Evolutionary conservation across 2,888 invertebrate species (phyloP).

Genomic region (Cataglyphis altisquamis): DNA sequence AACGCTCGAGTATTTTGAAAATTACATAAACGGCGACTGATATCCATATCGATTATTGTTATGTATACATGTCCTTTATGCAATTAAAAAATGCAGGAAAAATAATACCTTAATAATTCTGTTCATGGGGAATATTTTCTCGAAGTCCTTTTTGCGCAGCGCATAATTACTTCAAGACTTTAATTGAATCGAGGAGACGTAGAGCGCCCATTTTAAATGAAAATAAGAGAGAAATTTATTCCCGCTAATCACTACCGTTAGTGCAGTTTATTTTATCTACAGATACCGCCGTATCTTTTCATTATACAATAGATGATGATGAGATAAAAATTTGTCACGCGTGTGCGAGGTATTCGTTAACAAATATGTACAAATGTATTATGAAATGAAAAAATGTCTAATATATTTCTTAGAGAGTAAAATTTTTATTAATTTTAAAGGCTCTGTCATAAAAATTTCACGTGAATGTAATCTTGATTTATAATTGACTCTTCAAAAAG

Average conservation of each 20-base stretch:
- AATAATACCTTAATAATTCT: background rate
- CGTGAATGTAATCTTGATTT: background rate
- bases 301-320: constrained; percentile 25
- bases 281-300: background rate
- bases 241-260: constrained; percentile 1
- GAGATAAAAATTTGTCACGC: constrained; percentile 1
- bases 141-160: constrained; percentile 2
- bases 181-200: constrained; percentile 41
- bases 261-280: background rate
- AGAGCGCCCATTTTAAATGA: constrained; percentile 3
- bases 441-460: background rate
- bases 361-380: background rate
- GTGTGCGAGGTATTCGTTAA: background rate
- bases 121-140: constrained; percentile 16
- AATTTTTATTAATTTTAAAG: background rate
- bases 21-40: background rate
- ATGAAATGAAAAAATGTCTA: background rate
- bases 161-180: constrained; percentile 40
- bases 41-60: constrained; percentile 8
- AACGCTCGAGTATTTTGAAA: constrained; percentile 8
- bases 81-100: constrained; percentile 5
- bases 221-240: constrained; percentile 31
- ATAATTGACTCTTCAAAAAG: background rate
- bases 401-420: background rate
- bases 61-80: background rate